A percentile compares a stretch with the other conserved stretches of the same genome.
Evolutionary conservation across 1,140 invertebrate genomes (phyloP).

Genomic region (Drosophila sulfurigaster): DNA sequence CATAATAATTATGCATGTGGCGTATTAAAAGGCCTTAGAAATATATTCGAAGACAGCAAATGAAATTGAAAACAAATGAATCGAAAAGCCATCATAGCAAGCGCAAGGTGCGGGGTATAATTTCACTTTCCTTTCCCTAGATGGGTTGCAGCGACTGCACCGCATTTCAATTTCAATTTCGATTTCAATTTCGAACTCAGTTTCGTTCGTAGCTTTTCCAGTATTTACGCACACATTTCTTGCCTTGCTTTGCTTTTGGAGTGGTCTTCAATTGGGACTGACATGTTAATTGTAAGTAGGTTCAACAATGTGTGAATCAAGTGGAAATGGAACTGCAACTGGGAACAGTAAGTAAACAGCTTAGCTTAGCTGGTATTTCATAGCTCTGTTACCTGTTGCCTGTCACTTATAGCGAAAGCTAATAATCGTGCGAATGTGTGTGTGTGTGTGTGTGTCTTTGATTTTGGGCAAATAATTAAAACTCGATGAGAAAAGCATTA

Average conservation of each 20-base stretch:
- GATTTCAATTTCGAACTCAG: constrained; percentile 23
- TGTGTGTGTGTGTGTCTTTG: constrained; percentile 9
- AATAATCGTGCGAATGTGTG: constrained; percentile 24
- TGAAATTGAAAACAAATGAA: constrained; percentile 71
- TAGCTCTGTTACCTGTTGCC: background rate
- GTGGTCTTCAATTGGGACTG: constrained; percentile 57
- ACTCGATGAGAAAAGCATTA: constrained; percentile 37
- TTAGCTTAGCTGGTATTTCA: constrained; percentile 2
- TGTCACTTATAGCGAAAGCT: constrained; percentile 37
- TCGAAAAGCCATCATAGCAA: constrained; percentile 49
- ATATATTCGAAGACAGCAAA: constrained; percentile 59
- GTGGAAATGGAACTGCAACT: constrained; percentile 36
- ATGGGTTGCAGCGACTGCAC: constrained; percentile 52
- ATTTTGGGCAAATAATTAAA: constrained; percentile 51
- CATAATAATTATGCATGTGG: constrained; percentile 76
- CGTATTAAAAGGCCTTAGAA: constrained; percentile 77
- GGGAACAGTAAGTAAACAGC: constrained; percentile 24
- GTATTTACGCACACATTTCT: constrained; percentile 14
- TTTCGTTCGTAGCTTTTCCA: constrained; percentile 33
- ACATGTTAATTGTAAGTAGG: constrained; percentile 68
- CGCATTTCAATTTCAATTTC: constrained; percentile 63
- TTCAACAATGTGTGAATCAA: constrained; percentile 44
- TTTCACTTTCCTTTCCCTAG: constrained; percentile 81
- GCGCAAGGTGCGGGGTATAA: constrained; percentile 26
- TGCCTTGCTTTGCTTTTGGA: constrained; percentile 28